Evolutionary conservation across 1,140 invertebrate species (phyloP).

Genomic region (Heliconius hewitsoni): DNA sequence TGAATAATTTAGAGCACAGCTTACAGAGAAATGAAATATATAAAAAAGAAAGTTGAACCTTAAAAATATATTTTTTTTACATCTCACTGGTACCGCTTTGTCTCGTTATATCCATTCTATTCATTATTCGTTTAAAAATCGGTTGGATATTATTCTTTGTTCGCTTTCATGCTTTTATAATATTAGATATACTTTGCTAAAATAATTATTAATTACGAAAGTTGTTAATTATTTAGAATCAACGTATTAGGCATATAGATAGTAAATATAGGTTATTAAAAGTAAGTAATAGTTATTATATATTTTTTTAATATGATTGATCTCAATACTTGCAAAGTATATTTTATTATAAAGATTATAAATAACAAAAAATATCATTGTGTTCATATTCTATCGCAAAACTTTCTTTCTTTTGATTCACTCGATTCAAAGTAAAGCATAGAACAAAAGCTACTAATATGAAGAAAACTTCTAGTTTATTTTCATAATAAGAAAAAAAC

Average conservation of each 20-base stretch:
- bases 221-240: neutral
- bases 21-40: slow-evolving; percentile 25
- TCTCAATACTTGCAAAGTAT: too few relatives aligned
- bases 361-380: too few relatives aligned
- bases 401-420: too few relatives aligned
- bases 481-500: slow-evolving; percentile 9
- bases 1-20: slow-evolving; percentile 36
- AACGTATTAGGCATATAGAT: neutral
- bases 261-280: neutral
- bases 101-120: neutral
- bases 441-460: too few relatives aligned
- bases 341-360: too few relatives aligned
- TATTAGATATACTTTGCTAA: neutral
- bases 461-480: too few relatives aligned
- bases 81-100: slow-evolving; percentile 9
- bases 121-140: slow-evolving; percentile 4
- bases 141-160: neutral
- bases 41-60: slow-evolving; percentile 17
- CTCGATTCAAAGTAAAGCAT: too few relatives aligned
- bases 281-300: too few relatives aligned
- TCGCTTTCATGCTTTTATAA: neutral
- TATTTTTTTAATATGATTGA: too few relatives aligned
- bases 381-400: too few relatives aligned
- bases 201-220: neutral
- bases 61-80: neutral